Evolutionary conservation across 1,140 invertebrate genomes (phyloP).

Genomic region (Drosophila micromelanica): DNA sequence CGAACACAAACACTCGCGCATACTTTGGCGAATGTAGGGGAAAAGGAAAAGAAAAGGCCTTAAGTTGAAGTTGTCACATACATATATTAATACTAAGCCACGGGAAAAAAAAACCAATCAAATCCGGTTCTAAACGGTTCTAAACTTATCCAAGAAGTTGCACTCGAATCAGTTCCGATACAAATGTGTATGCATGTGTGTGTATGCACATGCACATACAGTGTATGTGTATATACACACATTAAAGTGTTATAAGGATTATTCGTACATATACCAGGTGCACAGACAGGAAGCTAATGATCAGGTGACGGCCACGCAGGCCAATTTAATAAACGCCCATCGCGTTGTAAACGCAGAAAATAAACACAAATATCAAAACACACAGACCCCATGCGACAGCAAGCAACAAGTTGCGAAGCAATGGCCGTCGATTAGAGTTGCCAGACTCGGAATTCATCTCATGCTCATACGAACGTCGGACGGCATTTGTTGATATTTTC

Average conservation of each 20-base stretch:
- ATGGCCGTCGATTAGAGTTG: constrained; percentile 76
- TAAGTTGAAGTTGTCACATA: constrained; percentile 47
- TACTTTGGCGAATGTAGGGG: constrained; percentile 7
- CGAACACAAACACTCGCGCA: constrained; percentile 7
- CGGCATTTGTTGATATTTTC: constrained; percentile 35
- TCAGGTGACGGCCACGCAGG: constrained; percentile 3
- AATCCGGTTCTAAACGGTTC: constrained; percentile 76
- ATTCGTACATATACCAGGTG: background rate
- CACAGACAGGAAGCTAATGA: background rate
- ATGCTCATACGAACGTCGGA: constrained; percentile 46
- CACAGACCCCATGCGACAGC: constrained; percentile 41
- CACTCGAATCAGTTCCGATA: constrained; percentile 41
- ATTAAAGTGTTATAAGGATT: constrained; percentile 11
- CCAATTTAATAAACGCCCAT: constrained; percentile 9
- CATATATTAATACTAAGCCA: constrained; percentile 42
- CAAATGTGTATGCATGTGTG: constrained; percentile 2
- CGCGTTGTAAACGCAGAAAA: constrained; percentile 47
- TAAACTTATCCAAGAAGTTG: constrained; percentile 60
- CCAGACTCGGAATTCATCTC: constrained; percentile 56
- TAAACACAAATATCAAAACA: constrained; percentile 53
- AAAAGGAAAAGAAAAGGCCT: constrained; percentile 44
- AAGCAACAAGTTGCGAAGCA: constrained; percentile 79
- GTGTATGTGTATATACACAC: background rate
- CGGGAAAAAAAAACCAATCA: constrained; percentile 33
- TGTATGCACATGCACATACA: constrained; percentile 4